Evolutionary conservation across 2,113 vertebrate genomes (phyloP).

Genomic region (Cheirogaleus medius): DNA sequence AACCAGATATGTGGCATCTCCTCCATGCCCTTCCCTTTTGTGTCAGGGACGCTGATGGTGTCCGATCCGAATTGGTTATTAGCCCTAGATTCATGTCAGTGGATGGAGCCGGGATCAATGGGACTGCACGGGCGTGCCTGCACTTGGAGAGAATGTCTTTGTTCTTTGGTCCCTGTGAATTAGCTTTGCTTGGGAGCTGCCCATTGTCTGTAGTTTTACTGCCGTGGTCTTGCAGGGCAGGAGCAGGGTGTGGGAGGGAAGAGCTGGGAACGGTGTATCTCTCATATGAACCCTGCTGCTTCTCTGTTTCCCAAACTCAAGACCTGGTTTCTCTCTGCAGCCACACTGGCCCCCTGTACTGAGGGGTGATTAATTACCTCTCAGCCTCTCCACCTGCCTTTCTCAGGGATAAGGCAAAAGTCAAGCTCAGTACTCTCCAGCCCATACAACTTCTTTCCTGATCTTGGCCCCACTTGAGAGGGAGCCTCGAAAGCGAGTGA

Average conservation of each 20-base stretch:
- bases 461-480: background rate
- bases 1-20: background rate
- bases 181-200: background rate
- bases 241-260: background rate
- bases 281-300: background rate
- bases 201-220: background rate
- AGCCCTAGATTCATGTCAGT: background rate
- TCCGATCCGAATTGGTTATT: background rate
- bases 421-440: background rate
- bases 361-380: background rate
- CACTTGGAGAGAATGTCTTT: background rate
- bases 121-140: background rate
- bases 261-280: background rate
- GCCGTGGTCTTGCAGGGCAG: background rate
- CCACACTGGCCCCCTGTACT: too few relatives aligned
- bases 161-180: background rate
- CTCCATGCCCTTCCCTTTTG: background rate
- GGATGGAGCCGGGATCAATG: too few relatives aligned
- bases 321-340: background rate
- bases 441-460: background rate
- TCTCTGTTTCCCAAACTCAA: background rate
- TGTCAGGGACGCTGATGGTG: background rate
- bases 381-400: background rate
- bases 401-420: background rate
- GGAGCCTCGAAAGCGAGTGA: background rate